Evolutionary conservation across 64 coral and sea anemone species (phyloP).

Genomic region (Dendronephthya gigantea): DNA sequence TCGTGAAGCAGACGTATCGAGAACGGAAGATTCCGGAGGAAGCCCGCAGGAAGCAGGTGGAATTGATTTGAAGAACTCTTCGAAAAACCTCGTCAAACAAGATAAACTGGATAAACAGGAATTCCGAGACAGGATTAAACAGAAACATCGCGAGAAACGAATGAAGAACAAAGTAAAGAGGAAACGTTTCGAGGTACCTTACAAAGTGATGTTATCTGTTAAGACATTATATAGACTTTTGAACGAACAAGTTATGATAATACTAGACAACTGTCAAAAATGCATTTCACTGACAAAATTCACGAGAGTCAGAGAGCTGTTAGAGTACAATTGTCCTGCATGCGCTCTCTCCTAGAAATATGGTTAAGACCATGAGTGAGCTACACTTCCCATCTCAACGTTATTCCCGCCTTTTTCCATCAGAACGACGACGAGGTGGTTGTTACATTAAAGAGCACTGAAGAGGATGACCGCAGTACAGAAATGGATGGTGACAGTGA

Average conservation of each 20-base stretch:
- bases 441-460: neutral
- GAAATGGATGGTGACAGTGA: neutral
- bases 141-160: conserved; percentile 10
- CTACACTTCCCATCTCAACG: no score
- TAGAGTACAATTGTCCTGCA: no score
- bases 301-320: no score
- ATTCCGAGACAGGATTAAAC: neutral
- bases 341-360: no score
- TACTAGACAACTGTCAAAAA: no score
- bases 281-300: no score
- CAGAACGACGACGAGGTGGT: neutral
- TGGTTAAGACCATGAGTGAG: no score
- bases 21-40: neutral
- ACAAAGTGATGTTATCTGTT: neutral
- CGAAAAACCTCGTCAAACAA: neutral
- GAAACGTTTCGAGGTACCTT: neutral
- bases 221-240: neutral
- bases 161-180: neutral
- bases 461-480: neutral
- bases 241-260: no score
- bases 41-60: neutral
- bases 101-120: conserved; percentile 12
- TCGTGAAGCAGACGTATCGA: neutral
- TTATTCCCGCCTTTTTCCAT: no score
- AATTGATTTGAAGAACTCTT: neutral